Conservation (phyloP, 1,140 invertebrate species). For the Choristoneura fumiferana region DNA sequence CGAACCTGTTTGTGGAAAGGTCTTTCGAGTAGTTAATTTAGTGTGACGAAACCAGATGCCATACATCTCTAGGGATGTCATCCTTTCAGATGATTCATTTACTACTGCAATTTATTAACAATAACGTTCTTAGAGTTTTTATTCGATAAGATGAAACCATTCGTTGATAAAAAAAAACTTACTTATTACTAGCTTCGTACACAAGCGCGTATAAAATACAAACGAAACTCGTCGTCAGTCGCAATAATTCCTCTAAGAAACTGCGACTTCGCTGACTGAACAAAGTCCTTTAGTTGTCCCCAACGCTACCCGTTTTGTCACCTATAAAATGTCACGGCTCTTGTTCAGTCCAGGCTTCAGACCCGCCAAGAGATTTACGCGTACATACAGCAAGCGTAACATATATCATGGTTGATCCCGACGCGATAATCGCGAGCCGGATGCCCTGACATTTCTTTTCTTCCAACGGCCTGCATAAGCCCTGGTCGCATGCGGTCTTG, state of each 20-base stretch:
- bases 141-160: no score
- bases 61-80: slow-evolving; percentile 30
- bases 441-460: slow-evolving; percentile 64
- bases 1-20: slow-evolving; percentile 35
- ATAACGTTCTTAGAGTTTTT: no score
- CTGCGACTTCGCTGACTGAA: neutral
- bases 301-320: slow-evolving; percentile 1
- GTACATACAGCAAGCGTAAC: neutral
- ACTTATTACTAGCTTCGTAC: no score
- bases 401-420: neutral
- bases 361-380: slow-evolving; percentile 4
- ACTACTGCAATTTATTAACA: no score
- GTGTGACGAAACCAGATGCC: slow-evolving; percentile 38
- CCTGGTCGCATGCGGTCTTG: slow-evolving; percentile 48
- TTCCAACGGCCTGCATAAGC: slow-evolving; percentile 29
- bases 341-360: slow-evolving; percentile 6
- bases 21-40: slow-evolving; percentile 27
- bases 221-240: no score
- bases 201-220: no score
- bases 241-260: no score
- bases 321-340: slow-evolving; percentile 11
- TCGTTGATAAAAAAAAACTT: no score
- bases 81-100: slow-evolving; percentile 22
- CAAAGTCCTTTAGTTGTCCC: slow-evolving; percentile 8
- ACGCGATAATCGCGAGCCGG: slow-evolving; percentile 26